Evolutionary conservation across 2,797 vertebrate species (phyloP).

Genomic region (Borostomias antarcticus): DNA sequence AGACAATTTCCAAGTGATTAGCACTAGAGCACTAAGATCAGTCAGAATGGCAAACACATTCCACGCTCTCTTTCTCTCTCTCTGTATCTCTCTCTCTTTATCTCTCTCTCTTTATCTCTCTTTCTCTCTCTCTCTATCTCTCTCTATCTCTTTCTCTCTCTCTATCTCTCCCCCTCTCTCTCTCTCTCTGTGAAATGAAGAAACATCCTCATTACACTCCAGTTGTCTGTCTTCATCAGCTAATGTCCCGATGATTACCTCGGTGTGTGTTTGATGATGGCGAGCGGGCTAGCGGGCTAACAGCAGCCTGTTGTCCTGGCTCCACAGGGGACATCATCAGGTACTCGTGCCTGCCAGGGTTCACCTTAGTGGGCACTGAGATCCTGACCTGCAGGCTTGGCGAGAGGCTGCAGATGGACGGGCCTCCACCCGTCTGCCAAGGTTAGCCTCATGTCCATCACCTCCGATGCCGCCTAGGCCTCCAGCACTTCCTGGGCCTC

Average conservation of each 20-base stretch:
- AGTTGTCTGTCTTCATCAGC: constrained; percentile 60
- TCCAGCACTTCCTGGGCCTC: not conserved
- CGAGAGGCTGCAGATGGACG: constrained; percentile 95
- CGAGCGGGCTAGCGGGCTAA: constrained; percentile 16
- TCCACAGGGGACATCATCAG: constrained; percentile 93
- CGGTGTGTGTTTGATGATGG: constrained; percentile 32
- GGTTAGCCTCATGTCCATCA: constrained; percentile 38
- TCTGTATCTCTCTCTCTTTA: too few species aligned
- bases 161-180: constrained; percentile 36
- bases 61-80: too few species aligned
- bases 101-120: too few species aligned
- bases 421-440: constrained; percentile 85
- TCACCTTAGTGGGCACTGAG: constrained; percentile 93
- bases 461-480: constrained; percentile 14
- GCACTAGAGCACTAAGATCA: constrained; percentile 38
- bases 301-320: constrained; percentile 26
- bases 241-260: constrained; percentile 59
- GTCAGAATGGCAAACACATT: constrained; percentile 36
- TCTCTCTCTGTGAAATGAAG: constrained; percentile 41
- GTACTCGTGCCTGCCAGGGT: constrained; percentile 94
- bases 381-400: constrained; percentile 93
- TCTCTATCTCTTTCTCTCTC: too few species aligned
- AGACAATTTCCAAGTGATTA: constrained; percentile 42
- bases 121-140: too few species aligned
- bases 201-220: not conserved